Evolutionary conservation across 2,888 invertebrate genomes (phyloP), one percentile per base, ranked within the genome.

Genomic region (Acleris literana): DNA sequence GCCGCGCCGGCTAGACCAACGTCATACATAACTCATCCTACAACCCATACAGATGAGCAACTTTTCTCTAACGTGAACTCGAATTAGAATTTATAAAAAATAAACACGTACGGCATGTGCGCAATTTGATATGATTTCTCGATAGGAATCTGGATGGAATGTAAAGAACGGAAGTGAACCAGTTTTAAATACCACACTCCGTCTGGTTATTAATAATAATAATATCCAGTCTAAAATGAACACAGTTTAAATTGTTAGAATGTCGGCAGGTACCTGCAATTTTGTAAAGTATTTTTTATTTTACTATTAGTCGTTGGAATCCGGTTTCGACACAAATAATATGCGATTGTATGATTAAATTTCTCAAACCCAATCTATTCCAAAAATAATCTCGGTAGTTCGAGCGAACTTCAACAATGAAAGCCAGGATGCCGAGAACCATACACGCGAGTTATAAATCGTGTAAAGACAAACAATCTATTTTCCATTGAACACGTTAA

Each of bases 401-500:
- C 25, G 9, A 51, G 43, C 29, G 44, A 56, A 56, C 33, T 52
- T 51, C 44, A 52, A 66, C 66, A 66, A 66, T 66, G 62, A 46
- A 59, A 62, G 53, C 66, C 56, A 62, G 62, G 62, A 66, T 62
- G 57, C 52, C 62, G 25, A 53, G 62, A 62, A 53, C 46, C 62
- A 66, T 51, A 66, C 57, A 53, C 61, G 57, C 57, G 46, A 52
- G 52, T 65, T 53, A 46, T 52, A 52, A 61, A 56, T 66, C 61
- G 46, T 48, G 66, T 70, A 73, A 76, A 76, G 71, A 72, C 74
- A 76, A 77, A 77, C 76, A 76, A 71, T 77, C 72, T 76, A 78
- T 78, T 78, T 72, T 76, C 75, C 79, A 80, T 76, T 78, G 77
- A 82, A 79, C 81, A 80, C 77, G 82, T 80, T 80, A 82, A 83